These are phyloP conservation scores for Colostygia pectinataria DNA, from an alignment of 2,888 invertebrate species.

Conservation along the genomic window DNA sequence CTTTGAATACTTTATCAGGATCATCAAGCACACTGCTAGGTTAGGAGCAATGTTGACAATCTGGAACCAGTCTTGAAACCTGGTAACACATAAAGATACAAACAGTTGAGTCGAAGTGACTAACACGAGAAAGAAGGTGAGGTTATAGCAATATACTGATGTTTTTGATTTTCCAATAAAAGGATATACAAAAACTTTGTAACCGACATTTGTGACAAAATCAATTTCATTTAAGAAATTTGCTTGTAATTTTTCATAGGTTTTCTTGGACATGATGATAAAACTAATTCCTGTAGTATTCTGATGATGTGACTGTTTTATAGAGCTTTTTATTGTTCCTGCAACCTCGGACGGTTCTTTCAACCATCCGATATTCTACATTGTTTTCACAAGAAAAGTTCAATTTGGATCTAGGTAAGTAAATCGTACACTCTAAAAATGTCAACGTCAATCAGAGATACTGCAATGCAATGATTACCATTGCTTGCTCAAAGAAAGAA, in stretches of 20 bases:
- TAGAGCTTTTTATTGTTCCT: slow-evolving; percentile 5
- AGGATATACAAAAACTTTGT: slow-evolving; percentile 58
- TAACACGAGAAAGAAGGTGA: slow-evolving; percentile 42
- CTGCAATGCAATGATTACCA: slow-evolving; percentile 15
- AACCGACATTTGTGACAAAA: slow-evolving; percentile 48
- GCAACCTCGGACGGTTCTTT: not conserved
- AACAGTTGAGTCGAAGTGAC: slow-evolving; percentile 54
- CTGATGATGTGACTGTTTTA: not conserved
- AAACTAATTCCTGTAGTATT: not conserved
- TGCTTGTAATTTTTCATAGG: slow-evolving; percentile 37
- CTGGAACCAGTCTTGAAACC: slow-evolving; percentile 55
- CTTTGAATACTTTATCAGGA: slow-evolving; percentile 56
- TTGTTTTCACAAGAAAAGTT: not conserved
- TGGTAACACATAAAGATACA: slow-evolving; percentile 48
- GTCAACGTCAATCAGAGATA: slow-evolving; percentile 30
- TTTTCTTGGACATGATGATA: slow-evolving; percentile 32
- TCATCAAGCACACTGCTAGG: slow-evolving; percentile 60
- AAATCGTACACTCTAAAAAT: slow-evolving; percentile 20
- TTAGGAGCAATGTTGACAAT: slow-evolving; percentile 66
- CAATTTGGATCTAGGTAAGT: not conserved
- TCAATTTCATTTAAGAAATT: slow-evolving; percentile 51
- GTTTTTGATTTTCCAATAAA: slow-evolving; percentile 49
- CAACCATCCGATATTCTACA: slow-evolving; percentile 10
- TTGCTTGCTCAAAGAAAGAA: slow-evolving; percentile 10
- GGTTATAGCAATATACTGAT: slow-evolving; percentile 41